Conservation (phyloP, 2,888 invertebrate species). For the Resseliella maxima region DNA sequence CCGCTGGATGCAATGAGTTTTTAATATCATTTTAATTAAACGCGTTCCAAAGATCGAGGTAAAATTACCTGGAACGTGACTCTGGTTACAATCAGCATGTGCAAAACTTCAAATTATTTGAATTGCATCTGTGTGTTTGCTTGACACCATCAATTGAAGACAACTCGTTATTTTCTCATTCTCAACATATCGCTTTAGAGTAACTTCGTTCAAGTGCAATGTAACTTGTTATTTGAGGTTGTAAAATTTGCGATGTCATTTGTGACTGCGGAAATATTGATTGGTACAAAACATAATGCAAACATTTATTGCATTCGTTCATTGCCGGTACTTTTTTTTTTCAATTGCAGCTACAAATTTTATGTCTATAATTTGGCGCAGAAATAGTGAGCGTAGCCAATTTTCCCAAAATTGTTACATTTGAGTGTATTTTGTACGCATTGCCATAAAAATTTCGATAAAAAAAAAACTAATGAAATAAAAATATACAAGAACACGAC, state of each 20-base stretch:
- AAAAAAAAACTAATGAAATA: no score
- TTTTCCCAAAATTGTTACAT: no score
- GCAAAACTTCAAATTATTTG: neutral
- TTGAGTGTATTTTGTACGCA: no score
- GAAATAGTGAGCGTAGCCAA: no score
- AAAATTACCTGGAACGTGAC: neutral
- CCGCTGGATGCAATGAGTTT: neutral
- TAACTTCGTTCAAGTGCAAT: neutral
- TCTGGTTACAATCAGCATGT: neutral
- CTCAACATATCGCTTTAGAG: neutral
- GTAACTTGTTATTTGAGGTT: neutral
- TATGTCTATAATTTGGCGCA: neutral
- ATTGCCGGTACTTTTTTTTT: no score
- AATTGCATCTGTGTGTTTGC: neutral
- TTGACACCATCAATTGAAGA: neutral
- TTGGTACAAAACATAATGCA: neutral
- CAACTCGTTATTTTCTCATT: no score
- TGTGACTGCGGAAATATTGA: neutral
- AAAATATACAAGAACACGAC: no score
- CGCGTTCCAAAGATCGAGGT: neutral
- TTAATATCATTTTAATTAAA: conserved; percentile 33
- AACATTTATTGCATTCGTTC: neutral
- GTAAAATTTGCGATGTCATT: neutral
- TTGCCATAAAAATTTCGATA: no score
- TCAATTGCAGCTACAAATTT: neutral